These are phyloP conservation scores for Lasioglossum morio DNA, from an alignment of 2,888 invertebrate genomes.

Conservation along the genomic window DNA sequence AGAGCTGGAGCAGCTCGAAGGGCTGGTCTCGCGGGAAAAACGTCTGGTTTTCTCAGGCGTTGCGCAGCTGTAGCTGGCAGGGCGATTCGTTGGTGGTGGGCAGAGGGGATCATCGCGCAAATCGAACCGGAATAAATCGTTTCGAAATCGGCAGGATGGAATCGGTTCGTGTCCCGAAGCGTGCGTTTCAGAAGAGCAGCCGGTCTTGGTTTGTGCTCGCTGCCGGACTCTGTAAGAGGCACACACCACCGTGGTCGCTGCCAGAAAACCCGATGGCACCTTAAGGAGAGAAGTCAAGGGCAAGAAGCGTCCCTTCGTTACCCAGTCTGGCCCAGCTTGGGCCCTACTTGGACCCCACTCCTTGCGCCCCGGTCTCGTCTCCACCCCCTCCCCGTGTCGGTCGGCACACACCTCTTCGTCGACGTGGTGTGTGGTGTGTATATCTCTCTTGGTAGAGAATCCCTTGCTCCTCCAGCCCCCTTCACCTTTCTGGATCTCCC, in stretches of 20 bases:
- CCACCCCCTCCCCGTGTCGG: constrained; percentile 43
- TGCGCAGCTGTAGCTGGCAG: neutral
- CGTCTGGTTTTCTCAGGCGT: neutral
- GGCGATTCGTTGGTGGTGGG: neutral
- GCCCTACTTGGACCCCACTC: constrained; percentile 63
- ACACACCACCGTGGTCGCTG: constrained; percentile 61
- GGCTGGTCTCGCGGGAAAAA: neutral
- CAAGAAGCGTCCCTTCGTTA: constrained; percentile 73
- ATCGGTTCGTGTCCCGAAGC: constrained; percentile 34
- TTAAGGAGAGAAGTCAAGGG: constrained; percentile 75
- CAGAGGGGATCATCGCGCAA: neutral
- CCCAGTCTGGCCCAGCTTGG: constrained; percentile 55
- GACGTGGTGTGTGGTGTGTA: neutral
- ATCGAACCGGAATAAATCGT: constrained; percentile 23
- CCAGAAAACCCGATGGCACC: constrained; percentile 74
- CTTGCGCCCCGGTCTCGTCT: constrained; percentile 9
- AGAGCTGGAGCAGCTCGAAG: neutral
- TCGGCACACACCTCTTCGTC: constrained; percentile 6
- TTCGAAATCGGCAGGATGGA: constrained; percentile 36
- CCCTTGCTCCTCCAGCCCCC: constrained; percentile 56
- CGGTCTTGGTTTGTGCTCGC: constrained; percentile 53
- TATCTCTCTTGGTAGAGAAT: constrained; percentile 27
- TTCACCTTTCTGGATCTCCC: constrained; percentile 47
- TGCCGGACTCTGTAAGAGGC: constrained; percentile 30
- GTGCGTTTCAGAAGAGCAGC: constrained; percentile 32